Evolutionary conservation across 2,797 vertebrate species (phyloP), one percentile per base, ranked within the genome.

Genomic region (Hyperoplus immaculatus): DNA sequence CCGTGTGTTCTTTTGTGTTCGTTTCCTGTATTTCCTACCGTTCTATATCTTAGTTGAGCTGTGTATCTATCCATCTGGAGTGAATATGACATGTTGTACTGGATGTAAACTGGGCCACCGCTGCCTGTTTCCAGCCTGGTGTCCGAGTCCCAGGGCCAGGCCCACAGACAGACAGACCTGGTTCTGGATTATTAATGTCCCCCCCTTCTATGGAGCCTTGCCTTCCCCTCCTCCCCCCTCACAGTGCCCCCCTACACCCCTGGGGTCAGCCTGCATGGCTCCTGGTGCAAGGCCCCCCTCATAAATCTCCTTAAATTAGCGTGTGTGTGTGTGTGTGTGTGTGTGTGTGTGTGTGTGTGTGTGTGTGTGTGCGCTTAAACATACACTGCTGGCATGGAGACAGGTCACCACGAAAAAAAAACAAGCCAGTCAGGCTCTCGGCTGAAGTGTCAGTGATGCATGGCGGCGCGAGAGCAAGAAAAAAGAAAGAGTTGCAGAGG

Each of bases 261-360:
- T 94, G 94, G 96, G 96, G 97, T 97, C 97, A 97, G 95, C 95
- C 96, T 96, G 93, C 87, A 82, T 96, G 95, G 96, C 96, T 97
- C 95, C 96, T 96, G 95, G 95, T 95, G 95, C 57, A 64, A 96
- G 96, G 96, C 95, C 94, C 83, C 92, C 85, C 94, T 96, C 95
- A 97, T 98, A 97, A 98, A 98, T 99, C 97, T 98, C 95, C 96
- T 95, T 97, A 97, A 97, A 96, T 97, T 97, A 96, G 92, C 87
- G 92, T 90, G 58, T 69, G 69, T 15, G 50, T 74, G 80, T 83
- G 82, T 74, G 75, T 47, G 62, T 55, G 56, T 50, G 69, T 67
- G 72, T 81, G 75, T 29, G 36, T 62, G 60, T 70, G 70, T 14
- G 47, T 58, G 70, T 74, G 66, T 82, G 77, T 50, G 55, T 61